Conservation (phyloP, 2,888 invertebrate species). For the Catocala fraxini region DNA sequence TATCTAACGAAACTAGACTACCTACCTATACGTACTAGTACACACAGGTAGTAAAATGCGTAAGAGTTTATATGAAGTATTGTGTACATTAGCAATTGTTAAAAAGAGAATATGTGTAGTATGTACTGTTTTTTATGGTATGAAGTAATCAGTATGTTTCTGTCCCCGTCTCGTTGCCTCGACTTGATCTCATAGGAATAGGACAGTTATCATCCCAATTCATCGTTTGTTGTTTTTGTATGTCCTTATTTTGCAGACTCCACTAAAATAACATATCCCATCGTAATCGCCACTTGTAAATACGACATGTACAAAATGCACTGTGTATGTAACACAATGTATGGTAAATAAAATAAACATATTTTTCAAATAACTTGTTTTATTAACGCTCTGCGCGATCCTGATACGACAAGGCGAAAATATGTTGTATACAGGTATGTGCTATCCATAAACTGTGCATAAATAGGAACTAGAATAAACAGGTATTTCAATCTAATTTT, state of each 20-base stretch:
- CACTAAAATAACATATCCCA: conserved; percentile 53
- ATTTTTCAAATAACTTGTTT: conserved; percentile 77
- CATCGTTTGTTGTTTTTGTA: neutral
- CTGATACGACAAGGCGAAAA: conserved; percentile 72
- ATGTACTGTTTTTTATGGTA: too few relatives aligned
- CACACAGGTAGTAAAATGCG: too few relatives aligned
- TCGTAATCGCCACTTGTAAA: conserved; percentile 55
- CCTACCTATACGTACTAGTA: too few relatives aligned
- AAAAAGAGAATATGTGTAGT: too few relatives aligned
- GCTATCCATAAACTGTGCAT: conserved; percentile 47
- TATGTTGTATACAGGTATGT: conserved; percentile 64
- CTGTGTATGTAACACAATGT: conserved; percentile 43
- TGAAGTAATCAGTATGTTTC: too few relatives aligned
- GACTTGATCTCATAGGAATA: conserved; percentile 10
- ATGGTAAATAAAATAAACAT: conserved; percentile 70
- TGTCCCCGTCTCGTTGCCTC: conserved; percentile 16
- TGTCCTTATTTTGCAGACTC: conserved; percentile 16
- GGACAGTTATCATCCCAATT: conserved; percentile 7
- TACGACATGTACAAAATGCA: conserved; percentile 64
- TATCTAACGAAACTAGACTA: too few relatives aligned
- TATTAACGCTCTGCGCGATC: conserved; percentile 76
- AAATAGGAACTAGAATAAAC: conserved; percentile 2
- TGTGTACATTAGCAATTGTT: too few relatives aligned
- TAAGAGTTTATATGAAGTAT: too few relatives aligned
- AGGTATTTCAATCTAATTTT: neutral